Base-by-base conservation (phyloP, 1,140 invertebrate species). In the Papilio aristodemus region DNA sequence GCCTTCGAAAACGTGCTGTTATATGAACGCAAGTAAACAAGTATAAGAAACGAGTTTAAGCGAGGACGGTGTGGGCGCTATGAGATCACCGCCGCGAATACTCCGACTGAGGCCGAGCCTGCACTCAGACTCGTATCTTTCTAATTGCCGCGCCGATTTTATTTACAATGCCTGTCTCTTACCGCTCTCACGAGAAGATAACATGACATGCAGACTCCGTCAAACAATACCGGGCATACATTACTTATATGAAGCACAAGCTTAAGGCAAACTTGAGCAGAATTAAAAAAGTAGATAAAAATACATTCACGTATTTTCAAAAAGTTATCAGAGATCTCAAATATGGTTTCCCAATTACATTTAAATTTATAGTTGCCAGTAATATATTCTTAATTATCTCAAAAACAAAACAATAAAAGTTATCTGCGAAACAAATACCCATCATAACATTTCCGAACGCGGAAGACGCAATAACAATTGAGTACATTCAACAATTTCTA, bases 31-130 rank as follows among this genome's bases (percentile, higher is more conserved):
- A 77, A 87, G 87, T 87, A 90, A 90, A 90, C 84, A 90, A 81
- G 78, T 85, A 50, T 50, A 85, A 87, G 78, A 90, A 90, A 90
- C 87, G 79, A 84, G 87, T 90, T 89, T 87, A 76, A 83, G 81
- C 85, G 87, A 87, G 85, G 86, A 87, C 85, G 63, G 41, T 32
- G 87, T 87, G 81, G 83, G 85, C 74, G 70, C 79, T 84, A 78
- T 90, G 87, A 90, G 84, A 90, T 90, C 87, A 90, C 75, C 87
- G 85, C 82, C 80, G 78, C 77, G 78, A 85, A 85, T 90, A 90
- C 69, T 50, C 67, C 73, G 73, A 71, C 81, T 83, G 83, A 89
- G 86, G 83, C 81, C 84, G 83, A 81, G 77, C 76, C 77, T 86
- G 84, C 84, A 83, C 83, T 46, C 43, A 46, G 83, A 82, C 72